Percentiles rank a stretch among this genome's conserved stretches.
phyloP scores from a whole-genome alignment of 2,888 invertebrate genomes.

The Creontiades dilutus region DNA sequence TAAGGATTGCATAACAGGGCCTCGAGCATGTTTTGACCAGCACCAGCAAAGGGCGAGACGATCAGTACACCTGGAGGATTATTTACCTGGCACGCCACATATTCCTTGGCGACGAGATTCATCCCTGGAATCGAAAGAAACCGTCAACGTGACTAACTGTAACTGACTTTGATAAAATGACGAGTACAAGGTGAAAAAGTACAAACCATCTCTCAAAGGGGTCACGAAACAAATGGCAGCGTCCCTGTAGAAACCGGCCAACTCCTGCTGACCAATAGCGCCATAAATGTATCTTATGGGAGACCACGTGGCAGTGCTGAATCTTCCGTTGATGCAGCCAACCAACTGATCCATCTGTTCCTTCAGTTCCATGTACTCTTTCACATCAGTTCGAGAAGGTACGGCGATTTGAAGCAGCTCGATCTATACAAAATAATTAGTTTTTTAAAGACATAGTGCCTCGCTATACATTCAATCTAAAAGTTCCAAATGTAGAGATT shows the following conservation, averaged over 20 bases:
- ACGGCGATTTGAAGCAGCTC: conserved; percentile 91
- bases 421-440: conserved; percentile 77
- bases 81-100: conserved; percentile 94
- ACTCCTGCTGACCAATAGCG: conserved; percentile 90
- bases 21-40: conserved; percentile 96
- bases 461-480: neutral
- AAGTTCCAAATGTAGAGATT: too few relatives aligned
- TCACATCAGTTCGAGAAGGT: conserved; percentile 93
- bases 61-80: conserved; percentile 91
- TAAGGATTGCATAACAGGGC: conserved; percentile 94
- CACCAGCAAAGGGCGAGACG: conserved; percentile 94
- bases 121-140: conserved; percentile 79
- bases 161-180: neutral
- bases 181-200: conserved; percentile 3
- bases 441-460: neutral
- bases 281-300: conserved; percentile 94
- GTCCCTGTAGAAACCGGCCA: conserved; percentile 92
- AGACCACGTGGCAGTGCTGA: conserved; percentile 95
- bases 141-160: neutral
- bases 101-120: conserved; percentile 96
- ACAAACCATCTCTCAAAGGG: conserved; percentile 87
- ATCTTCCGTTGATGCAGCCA: conserved; percentile 91
- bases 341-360: conserved; percentile 94
- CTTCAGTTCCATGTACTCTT: conserved; percentile 93
- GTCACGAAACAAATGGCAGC: conserved; percentile 93